Evolutionary conservation across 2,888 invertebrate species (phyloP).

Genomic region (Abrostola triplasia): DNA sequence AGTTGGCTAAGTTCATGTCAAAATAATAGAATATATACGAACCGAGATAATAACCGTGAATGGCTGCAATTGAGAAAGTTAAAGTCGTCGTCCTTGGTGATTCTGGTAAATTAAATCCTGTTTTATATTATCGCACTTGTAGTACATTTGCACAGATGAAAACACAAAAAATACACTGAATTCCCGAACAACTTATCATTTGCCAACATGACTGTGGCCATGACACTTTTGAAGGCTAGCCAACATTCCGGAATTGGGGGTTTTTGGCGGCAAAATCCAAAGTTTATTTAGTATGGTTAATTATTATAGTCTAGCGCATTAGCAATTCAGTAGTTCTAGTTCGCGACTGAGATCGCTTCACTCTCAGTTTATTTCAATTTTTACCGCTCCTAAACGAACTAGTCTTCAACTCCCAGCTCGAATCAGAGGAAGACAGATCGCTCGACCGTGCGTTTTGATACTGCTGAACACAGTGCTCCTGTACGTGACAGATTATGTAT

Average conservation of each 20-base stretch:
- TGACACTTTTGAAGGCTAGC: conserved; percentile 74
- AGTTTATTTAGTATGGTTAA: background rate
- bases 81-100: conserved; percentile 97
- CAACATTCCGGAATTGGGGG: conserved; percentile 62
- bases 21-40: conserved; percentile 74
- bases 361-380: too few relatives aligned
- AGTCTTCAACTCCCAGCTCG: too few relatives aligned
- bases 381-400: too few relatives aligned
- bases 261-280: conserved; percentile 60
- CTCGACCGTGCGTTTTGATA: too few relatives aligned
- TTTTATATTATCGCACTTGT: conserved; percentile 59
- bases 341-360: too few relatives aligned
- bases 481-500: too few relatives aligned
- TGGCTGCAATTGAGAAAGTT: conserved; percentile 96
- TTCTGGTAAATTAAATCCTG: conserved; percentile 90
- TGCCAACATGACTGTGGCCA: conserved; percentile 76
- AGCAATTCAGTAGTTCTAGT: too few relatives aligned
- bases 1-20: conserved; percentile 65
- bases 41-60: conserved; percentile 74
- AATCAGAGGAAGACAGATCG: too few relatives aligned
- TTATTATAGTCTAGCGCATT: too few relatives aligned
- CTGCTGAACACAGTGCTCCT: too few relatives aligned
- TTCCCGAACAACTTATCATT: conserved; percentile 64
- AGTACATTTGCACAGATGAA: conserved; percentile 40
- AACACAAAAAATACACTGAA: conserved; percentile 49